Evolutionary conservation across 1,140 invertebrate species (phyloP), one percentile per base, ranked within the genome.

Genomic region (Contarinia nasturtii): DNA sequence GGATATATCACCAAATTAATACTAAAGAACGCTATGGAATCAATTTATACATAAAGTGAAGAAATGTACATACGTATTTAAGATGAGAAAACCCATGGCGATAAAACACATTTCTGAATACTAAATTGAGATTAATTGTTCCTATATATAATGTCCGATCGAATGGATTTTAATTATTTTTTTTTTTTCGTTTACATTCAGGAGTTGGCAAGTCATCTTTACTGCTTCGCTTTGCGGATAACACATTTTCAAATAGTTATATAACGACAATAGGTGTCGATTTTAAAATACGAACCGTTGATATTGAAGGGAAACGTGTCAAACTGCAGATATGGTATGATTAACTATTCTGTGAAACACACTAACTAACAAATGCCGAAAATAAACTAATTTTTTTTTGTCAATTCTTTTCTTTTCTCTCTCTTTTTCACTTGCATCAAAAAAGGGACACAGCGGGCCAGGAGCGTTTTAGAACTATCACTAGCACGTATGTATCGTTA

Each of bases 261-360:
- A 98, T 99, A 60, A 98, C 94, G 36, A 99, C 95, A 21, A 99
- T 99, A 67, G 95, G 95, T 47, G 95, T 99, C 33, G 95, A 99
- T 72, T 99, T 99, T 67, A 98, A 99, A 77, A 98, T 98, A 58
- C 76, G 92, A 59, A 98, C 94, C 50, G 80, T 98, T 52, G 82
- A 86, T 56, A 79, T 98, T 53, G 83, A 92, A 60, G 93, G 92
- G 44, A 81, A 94, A 67, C 79, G 86, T 57, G 91, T 98, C 1
- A 99, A 99, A 67, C 70, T 98, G 51, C 95, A 99, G 70, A 98
- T 99, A 57, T 98, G 94, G 94, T 92, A 96, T 64, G 63, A 59
- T 22, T 7, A n/a, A n/a, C n/a, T n/a, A n/a, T n/a, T n/a, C n/a
- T n/a, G n/a, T n/a, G n/a, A n/a, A n/a, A n/a, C n/a, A n/a, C n/a